Base-by-base conservation (phyloP, 2,888 invertebrate species). In the Hirtodrosophila cameraria region DNA sequence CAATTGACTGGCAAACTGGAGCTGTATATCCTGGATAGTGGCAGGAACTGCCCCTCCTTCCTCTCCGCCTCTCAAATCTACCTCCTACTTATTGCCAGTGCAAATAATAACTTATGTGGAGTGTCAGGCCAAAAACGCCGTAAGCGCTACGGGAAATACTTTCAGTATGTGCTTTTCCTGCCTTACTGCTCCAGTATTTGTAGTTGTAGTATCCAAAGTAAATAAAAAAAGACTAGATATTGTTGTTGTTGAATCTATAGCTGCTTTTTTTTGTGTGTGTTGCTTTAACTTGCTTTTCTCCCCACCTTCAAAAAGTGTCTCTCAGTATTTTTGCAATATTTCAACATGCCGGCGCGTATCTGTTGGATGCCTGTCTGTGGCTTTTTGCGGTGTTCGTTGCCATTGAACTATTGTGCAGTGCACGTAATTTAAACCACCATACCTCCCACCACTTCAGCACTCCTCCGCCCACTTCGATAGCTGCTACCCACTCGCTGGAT, bases 71-170 rank as follows among this genome's bases (percentile, higher is more conserved):
- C 18, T 28, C 27, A 23, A 23, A 25, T 31, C 31, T 25, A 28
- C 39, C 64, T 41, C 38, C 70, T 61, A 58, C 77, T 70, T 74
- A 76, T 84, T 84, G 78, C 45, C 76, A 64, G 65, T 66, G 67
- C 62, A 86, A 83, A 83, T 83, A 86, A 83, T 83, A 86, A 82
- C 81, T 83, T 82, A 77, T 86, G 80, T 77, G 77, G 59, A 71
- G 80, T 83, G 82, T 82, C 84, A 64, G 72, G 72, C 65, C 69
- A 65, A 54, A 75, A 53, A 57, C 59, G 73, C 77, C 82, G 69
- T 67, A 67, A 80, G 81, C 75, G 62, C 68, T 73, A 67, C 67
- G 83, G 83, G 83, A 85, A 85, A 79, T 85, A 76, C 74, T 69
- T 59, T 62, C 72, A 41, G 35, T 75, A 58, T 69, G 63, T 76